A percentile compares a stretch with the other conserved stretches of the same genome.
phyloP scores from a whole-genome alignment of 2,113 vertebrate species.

The Atractosteus spatula region DNA sequence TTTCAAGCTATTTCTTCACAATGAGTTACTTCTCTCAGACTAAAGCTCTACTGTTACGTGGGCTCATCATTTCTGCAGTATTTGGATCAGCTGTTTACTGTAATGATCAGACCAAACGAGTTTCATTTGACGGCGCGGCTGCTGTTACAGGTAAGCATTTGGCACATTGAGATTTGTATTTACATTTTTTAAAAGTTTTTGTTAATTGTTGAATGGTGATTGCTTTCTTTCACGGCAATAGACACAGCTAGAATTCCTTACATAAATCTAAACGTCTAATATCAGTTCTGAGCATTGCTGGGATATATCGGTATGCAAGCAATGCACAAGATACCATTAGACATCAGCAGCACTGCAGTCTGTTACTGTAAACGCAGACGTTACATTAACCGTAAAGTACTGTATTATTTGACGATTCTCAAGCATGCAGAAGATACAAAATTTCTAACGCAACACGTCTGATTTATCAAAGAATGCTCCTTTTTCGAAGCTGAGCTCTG shows the following conservation, averaged over 20 bases:
- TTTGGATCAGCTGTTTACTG: conserved; percentile 60
- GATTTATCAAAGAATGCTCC: not conserved
- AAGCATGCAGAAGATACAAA: not conserved
- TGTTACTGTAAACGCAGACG: not conserved
- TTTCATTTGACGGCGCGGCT: conserved; percentile 33
- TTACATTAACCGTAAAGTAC: not conserved
- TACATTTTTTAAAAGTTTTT: not conserved
- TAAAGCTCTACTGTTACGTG: conserved; percentile 65
- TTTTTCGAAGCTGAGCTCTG: too few species aligned
- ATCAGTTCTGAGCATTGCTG: conserved; percentile 7
- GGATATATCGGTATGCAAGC: conserved; percentile 8
- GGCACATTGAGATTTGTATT: not conserved
- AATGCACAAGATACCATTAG: not conserved
- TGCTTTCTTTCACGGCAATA: conserved; percentile 12
- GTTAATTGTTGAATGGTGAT: not conserved
- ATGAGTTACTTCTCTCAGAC: conserved; percentile 64
- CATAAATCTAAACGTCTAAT: not conserved
- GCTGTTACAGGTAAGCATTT: conserved; percentile 61
- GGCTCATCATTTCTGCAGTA: conserved; percentile 75
- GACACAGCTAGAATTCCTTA: not conserved
- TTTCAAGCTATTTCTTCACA: conserved; percentile 41
- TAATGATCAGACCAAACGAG: conserved; percentile 38
- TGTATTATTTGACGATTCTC: conserved; percentile 1
- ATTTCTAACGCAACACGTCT: conserved; percentile 19
- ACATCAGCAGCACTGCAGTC: not conserved